These are phyloP conservation scores for Brachyistius frenatus DNA, from an alignment of 2,113 vertebrate species.

Conservation along the genomic window DNA sequence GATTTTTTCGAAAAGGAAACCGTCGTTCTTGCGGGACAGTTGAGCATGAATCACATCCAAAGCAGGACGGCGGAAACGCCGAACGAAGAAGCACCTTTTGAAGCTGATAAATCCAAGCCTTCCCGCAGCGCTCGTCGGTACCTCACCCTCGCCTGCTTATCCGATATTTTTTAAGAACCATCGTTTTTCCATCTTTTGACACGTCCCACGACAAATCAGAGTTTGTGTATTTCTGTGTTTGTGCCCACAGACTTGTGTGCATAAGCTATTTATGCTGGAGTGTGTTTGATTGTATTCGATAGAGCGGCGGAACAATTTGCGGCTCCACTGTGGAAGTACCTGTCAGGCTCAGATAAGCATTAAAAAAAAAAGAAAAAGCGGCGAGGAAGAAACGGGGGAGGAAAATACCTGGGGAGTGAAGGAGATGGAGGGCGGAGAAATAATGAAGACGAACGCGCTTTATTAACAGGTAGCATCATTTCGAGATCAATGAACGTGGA, in stretches of 20 bases:
- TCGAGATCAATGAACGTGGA: slow-evolving; percentile 6
- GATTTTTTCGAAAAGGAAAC: slow-evolving; percentile 28
- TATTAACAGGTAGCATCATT: slow-evolving; percentile 10
- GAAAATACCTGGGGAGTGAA: not conserved
- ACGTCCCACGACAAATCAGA: not conserved
- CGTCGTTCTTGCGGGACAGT: not conserved
- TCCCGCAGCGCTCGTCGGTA: not conserved
- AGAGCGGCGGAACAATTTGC: slow-evolving; percentile 40
- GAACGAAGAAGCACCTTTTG: slow-evolving; percentile 12
- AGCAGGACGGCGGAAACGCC: not conserved
- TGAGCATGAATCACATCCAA: slow-evolving; percentile 16
- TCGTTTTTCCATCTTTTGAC: slow-evolving; percentile 22
- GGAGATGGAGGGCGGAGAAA: slow-evolving; percentile 17
- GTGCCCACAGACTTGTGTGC: slow-evolving; percentile 9
- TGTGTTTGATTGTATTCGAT: slow-evolving; percentile 41
- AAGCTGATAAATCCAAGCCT: not conserved
- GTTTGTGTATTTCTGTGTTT: slow-evolving; percentile 21
- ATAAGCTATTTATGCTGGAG: slow-evolving; percentile 7
- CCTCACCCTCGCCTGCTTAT: slow-evolving; percentile 2
- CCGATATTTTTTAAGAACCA: slow-evolving; percentile 1
- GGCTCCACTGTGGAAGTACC: slow-evolving; percentile 46
- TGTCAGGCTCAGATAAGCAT: slow-evolving; percentile 59
- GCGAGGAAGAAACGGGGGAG: not conserved
- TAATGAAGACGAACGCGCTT: slow-evolving; percentile 11
- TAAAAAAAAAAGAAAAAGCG: not conserved